phyloP scores from a whole-genome alignment of 2,888 invertebrate species.

The Tipula confusa region DNA sequence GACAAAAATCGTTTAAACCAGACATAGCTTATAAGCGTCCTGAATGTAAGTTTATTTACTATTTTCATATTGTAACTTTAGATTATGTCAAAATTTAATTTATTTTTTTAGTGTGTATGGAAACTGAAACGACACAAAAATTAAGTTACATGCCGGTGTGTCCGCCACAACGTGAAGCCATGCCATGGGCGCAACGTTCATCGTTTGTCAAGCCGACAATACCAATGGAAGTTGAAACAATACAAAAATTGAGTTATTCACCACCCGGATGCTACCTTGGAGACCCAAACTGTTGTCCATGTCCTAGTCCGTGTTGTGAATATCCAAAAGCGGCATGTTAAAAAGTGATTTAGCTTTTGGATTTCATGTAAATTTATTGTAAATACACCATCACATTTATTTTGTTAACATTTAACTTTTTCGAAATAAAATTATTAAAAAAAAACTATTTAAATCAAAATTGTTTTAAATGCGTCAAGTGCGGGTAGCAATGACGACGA shows the following conservation, averaged over 20 bases:
- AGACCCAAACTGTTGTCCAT: not conserved
- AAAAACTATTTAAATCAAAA: no score
- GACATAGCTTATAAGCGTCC: constrained; percentile 21
- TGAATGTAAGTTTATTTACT: not conserved
- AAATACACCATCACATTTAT: not conserved
- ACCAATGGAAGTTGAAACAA: constrained; percentile 52
- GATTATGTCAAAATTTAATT: not conserved
- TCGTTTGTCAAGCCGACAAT: constrained; percentile 42
- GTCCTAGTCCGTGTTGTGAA: not conserved
- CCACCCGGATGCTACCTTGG: constrained; percentile 50
- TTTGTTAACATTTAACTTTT: not conserved
- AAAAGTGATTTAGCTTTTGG: not conserved
- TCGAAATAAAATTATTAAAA: not conserved
- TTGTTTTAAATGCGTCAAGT: no score
- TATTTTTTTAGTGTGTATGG: constrained; percentile 40
- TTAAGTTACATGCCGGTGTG: constrained; percentile 54
- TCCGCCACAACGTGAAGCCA: constrained; percentile 42
- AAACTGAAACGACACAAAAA: constrained; percentile 55
- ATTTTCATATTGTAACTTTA: no score
- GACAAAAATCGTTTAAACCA: constrained; percentile 33
- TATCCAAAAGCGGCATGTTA: not conserved
- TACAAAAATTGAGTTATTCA: constrained; percentile 61
- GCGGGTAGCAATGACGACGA: no score
- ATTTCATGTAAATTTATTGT: not conserved
- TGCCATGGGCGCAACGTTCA: constrained; percentile 44